Evolutionary conservation across 1,140 invertebrate genomes (phyloP), one percentile per base, ranked within the genome.

Genomic region (Argopecten irradians): DNA sequence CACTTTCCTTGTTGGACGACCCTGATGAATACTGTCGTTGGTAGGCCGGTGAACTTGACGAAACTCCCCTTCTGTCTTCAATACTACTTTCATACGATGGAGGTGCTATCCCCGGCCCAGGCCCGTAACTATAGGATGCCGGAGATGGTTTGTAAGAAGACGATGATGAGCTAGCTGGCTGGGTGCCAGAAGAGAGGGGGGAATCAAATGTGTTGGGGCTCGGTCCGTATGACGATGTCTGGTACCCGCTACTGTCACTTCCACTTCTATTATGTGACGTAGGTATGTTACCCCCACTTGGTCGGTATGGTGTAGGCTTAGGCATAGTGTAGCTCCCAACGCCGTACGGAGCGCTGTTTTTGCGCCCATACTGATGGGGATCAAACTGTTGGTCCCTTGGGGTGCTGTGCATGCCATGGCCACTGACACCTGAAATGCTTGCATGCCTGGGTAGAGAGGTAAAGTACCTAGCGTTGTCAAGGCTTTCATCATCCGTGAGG

Each of bases 1-100:
- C 55, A 71, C 55, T 71, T 22, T 83, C 71, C 22, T 83, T 84
- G 39, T 82, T 86, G 71, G 34, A 35, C 8, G 46, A 82, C 82
- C 71, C 84, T 82, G 43, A 82, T 39, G 92, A 92, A 22, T 82
- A 28, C 85, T 92, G 92, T 90, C 92, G 89, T 55, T 89, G 89
- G 82, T 91, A 92, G 28, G 83, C 84, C 3, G 89, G 87, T 34
- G 83, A 83, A 88, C 87, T 88, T 84, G 82, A 34, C 84, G 82
- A 86, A 36, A 83, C 84, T 41, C 55, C 83, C 13, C 86, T 39
- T 46, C 89, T 88, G 33, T 90, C 85, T 32, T 35, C 32, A 13
- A 86, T 39, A 83, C 85, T 90, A 33, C 85, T 88, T 34, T 86
- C 43, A 34, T 90, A 90, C 11, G 85, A 88, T 87, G 89, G 89